Conservation (phyloP, 2,888 invertebrate species). For the Spilosoma lubricipeda region DNA sequence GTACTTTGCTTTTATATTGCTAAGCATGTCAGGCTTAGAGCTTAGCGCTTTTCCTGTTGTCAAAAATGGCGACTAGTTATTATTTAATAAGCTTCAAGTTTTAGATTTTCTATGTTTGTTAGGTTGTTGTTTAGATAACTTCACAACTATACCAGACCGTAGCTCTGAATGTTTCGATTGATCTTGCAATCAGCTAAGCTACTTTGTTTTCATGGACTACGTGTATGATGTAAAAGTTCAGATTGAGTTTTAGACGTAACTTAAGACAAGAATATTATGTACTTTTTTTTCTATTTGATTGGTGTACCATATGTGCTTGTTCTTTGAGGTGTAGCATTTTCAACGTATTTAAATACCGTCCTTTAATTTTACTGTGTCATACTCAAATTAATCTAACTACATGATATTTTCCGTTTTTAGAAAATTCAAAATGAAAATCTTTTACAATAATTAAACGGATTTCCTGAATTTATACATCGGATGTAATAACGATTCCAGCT, state of each 20-base stretch:
- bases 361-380: neutral
- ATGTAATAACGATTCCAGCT: neutral
- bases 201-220: too few species aligned
- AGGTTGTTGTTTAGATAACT: neutral
- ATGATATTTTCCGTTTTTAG: neutral
- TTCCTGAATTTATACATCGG: neutral
- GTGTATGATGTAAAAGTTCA: too few species aligned
- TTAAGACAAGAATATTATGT: too few species aligned
- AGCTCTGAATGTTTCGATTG: neutral
- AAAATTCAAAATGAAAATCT: neutral
- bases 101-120: neutral
- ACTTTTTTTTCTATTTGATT: too few species aligned
- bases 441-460: neutral
- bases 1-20: too few species aligned
- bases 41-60: neutral
- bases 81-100: neutral
- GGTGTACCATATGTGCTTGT: too few species aligned
- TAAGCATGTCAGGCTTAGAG: neutral
- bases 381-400: neutral
- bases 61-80: neutral
- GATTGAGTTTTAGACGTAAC: too few species aligned
- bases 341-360: neutral
- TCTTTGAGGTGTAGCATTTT: neutral
- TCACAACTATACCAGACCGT: neutral
- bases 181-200: neutral